These are phyloP conservation scores for Eupeodes luniger DNA, from an alignment of 2,888 invertebrate species.

Conservation along the genomic window DNA sequence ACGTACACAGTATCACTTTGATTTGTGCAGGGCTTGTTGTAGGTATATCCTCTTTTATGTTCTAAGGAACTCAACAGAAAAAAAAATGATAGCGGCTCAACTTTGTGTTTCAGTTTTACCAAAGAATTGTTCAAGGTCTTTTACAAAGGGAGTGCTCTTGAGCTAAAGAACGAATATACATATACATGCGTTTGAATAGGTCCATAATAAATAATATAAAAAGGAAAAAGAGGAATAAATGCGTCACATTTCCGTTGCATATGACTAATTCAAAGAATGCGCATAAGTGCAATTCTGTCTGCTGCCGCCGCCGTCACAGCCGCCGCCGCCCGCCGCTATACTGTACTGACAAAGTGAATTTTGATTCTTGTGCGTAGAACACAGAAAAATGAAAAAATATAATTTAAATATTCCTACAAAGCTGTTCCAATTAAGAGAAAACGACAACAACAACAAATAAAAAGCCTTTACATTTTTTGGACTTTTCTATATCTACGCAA, in stretches of 20 bases:
- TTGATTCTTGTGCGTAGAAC: too few relatives aligned
- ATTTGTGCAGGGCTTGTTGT: background rate
- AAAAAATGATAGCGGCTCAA: slow-evolving; percentile 33
- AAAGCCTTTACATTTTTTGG: too few relatives aligned
- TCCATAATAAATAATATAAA: slow-evolving; percentile 21
- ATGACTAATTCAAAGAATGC: slow-evolving; percentile 47
- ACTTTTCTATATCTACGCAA: too few relatives aligned
- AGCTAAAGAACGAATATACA: slow-evolving; percentile 44
- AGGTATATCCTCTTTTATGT: too few relatives aligned
- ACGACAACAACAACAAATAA: too few relatives aligned
- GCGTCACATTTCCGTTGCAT: slow-evolving; percentile 48
- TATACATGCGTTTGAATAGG: background rate
- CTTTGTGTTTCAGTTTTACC: slow-evolving; percentile 59
- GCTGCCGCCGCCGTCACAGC: background rate
- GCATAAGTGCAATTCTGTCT: slow-evolving; percentile 36
- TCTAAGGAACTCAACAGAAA: too few relatives aligned
- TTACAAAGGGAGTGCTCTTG: slow-evolving; percentile 68
- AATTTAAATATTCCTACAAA: too few relatives aligned
- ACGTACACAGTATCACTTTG: background rate
- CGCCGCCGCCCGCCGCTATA: too few relatives aligned
- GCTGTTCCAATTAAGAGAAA: too few relatives aligned
- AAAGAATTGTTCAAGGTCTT: slow-evolving; percentile 69
- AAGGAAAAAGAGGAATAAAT: slow-evolving; percentile 34
- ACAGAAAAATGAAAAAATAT: too few relatives aligned
- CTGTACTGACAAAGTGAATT: too few relatives aligned